A percentile compares a stretch with the other conserved stretches of the same genome.
Evolutionary conservation across 2,888 invertebrate species (phyloP).

Genomic region (Exephanes ischioxanthus): DNA sequence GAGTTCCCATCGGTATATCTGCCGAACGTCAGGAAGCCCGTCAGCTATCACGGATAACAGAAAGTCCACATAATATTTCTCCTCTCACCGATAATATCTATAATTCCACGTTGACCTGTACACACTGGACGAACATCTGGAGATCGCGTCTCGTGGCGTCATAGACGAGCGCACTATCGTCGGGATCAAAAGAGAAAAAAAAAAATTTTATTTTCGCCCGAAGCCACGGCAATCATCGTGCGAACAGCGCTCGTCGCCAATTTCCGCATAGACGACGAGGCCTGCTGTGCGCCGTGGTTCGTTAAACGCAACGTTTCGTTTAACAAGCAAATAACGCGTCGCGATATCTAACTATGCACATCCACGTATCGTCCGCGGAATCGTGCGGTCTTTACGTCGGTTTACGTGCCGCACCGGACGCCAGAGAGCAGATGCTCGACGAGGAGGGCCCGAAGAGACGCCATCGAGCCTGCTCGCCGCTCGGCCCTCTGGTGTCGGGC

Average conservation of each 20-base stretch:
- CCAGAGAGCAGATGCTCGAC: conserved; percentile 57
- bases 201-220: background rate
- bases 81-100: background rate
- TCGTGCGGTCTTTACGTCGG: conserved; percentile 2
- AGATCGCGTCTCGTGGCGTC: background rate
- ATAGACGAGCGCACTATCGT: background rate
- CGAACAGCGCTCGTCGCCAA: conserved; percentile 6
- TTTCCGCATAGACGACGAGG: conserved; percentile 32
- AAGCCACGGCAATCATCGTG: conserved; percentile 19
- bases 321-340: conserved; percentile 27
- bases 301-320: conserved; percentile 22
- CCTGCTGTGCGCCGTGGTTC: conserved; percentile 6
- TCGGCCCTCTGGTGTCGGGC: background rate
- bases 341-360: background rate
- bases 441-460: conserved; percentile 41
- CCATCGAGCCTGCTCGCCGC: background rate
- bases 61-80: background rate
- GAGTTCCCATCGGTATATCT: background rate
- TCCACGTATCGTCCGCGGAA: background rate
- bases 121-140: conserved; percentile 5
- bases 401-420: conserved; percentile 41
- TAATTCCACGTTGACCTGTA: conserved; percentile 13
- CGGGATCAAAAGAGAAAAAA: background rate
- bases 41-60: background rate
- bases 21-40: background rate